Evolutionary conservation across 2,797 vertebrate species (phyloP), one percentile per base, ranked within the genome.

Genomic region (Picus viridis): DNA sequence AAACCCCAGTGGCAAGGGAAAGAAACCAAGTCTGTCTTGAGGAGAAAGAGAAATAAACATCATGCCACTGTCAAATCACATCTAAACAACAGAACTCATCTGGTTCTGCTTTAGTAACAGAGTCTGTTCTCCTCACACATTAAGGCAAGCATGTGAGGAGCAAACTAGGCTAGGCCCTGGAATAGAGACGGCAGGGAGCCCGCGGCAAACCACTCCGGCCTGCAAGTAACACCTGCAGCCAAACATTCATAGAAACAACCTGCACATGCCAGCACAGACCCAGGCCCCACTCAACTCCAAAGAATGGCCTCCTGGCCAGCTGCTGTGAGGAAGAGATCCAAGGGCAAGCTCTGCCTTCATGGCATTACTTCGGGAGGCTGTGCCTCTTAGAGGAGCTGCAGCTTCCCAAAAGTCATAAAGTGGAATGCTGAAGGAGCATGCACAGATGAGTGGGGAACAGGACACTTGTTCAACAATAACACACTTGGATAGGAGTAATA

Each of bases 401-500:
- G 70, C 71, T 83, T 73, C 71, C 76, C 3, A 0, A 18, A 53
- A 89, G 77, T 59, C 74, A 49, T 30, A 19, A 49, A 86, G 36
- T 0, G 0, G 58, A 82, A 57, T 58, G 88, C 88, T 79, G 83
- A 82, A 53, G 68, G 80, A 84, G 85, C 20, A 74, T 16, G n/a
- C 64, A 41, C 34, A 5, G 9, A 29, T 43, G 70, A 85, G 45
- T 26, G 23, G 53, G 63, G 59, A 83, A 83, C 74, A 57, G 54
- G 58, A 69, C 27, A 9, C 53, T 20, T 45, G 64, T 75, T 74
- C 63, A 81, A 93, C 76, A 89, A 73, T 74, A 77, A 89, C 63
- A 95, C 84, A 93, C 71, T 70, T 71, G 20, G 26, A 83, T 8
- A 65, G 80, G 83, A 95, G 77, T 83, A 92, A 92, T 18, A 65